Conservation (phyloP, 2,113 vertebrate genomes). For the Oplegnathus fasciatus region DNA sequence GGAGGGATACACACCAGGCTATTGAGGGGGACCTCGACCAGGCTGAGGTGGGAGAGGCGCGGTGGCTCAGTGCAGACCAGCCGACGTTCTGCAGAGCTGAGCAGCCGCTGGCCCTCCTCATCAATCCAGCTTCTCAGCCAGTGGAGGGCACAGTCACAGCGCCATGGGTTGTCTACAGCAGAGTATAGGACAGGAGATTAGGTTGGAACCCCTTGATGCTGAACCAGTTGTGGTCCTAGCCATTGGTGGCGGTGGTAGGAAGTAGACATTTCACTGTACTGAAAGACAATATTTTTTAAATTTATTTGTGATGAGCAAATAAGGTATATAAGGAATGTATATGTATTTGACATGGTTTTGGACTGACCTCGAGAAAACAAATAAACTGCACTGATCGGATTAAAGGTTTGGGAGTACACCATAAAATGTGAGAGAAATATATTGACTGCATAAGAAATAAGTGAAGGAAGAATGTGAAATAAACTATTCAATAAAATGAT, state of each 20-base stretch:
- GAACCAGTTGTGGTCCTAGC: background rate
- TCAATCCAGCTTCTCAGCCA: slow-evolving; percentile 92
- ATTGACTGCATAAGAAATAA: background rate
- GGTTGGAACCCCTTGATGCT: background rate
- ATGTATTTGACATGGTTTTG: slow-evolving; percentile 3
- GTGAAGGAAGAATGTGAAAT: background rate
- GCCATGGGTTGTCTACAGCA: slow-evolving; percentile 90
- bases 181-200: slow-evolving; percentile 15
- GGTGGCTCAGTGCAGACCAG: slow-evolving; percentile 89
- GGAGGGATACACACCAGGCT: slow-evolving; percentile 93
- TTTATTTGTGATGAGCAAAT: background rate
- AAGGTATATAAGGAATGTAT: background rate
- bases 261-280: background rate
- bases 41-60: slow-evolving; percentile 88
- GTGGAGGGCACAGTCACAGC: slow-evolving; percentile 92
- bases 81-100: slow-evolving; percentile 88
- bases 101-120: slow-evolving; percentile 88
- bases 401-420: background rate
- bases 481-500: background rate
- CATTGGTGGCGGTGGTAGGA: background rate
- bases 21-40: slow-evolving; percentile 88
- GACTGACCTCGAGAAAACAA: background rate
- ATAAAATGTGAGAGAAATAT: background rate
- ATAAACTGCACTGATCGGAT: background rate
- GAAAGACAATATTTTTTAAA: background rate